Conservation (phyloP, 2,888 invertebrate species). For the Calameuta pallipes region DNA sequence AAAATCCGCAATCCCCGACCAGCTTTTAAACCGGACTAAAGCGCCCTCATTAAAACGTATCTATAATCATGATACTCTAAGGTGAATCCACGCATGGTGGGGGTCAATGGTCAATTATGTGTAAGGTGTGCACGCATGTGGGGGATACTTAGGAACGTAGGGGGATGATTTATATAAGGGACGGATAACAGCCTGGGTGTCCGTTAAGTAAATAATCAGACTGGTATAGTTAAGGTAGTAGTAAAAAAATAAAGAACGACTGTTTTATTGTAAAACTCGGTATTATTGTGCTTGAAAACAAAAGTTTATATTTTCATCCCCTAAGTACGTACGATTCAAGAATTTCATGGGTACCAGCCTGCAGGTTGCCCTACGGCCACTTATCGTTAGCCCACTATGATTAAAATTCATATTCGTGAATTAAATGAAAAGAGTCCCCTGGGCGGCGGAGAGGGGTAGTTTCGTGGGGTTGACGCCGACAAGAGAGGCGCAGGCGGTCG, state of each 20-base stretch:
- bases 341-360: neutral
- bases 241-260: neutral
- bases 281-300: neutral
- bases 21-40: conserved; percentile 42
- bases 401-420: conserved; percentile 23
- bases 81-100: neutral
- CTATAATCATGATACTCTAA: neutral
- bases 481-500: neutral
- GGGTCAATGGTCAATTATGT: neutral
- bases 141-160: neutral
- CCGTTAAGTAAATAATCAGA: neutral
- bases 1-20: conserved; percentile 25
- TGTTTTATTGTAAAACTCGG: neutral
- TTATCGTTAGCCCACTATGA: conserved; percentile 4
- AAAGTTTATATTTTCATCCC: neutral
- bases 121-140: neutral
- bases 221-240: neutral
- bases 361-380: neutral
- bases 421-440: conserved; percentile 21
- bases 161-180: neutral
- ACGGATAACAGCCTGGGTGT: neutral
- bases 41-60: conserved; percentile 26
- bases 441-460: neutral
- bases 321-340: neutral
- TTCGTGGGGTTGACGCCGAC: neutral